Evolutionary conservation across 2,888 invertebrate genomes (phyloP).

Genomic region (Torymus texanus): DNA sequence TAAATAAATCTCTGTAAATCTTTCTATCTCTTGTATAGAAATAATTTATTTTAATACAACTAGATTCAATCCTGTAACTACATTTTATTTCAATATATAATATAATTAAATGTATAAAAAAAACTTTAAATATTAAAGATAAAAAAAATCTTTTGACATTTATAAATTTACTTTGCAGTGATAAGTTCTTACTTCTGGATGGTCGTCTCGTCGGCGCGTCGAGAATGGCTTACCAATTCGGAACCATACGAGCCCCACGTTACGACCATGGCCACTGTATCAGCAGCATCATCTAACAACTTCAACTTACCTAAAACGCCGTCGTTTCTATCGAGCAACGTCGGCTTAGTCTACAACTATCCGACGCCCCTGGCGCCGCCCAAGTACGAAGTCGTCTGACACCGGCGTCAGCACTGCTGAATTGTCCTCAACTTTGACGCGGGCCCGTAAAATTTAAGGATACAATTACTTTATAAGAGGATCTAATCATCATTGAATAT

Average conservation of each 20-base stretch:
- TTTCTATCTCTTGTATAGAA: too few relatives aligned
- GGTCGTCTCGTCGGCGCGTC: slow-evolving; percentile 68
- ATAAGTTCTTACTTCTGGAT: slow-evolving; percentile 69
- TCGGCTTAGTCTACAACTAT: slow-evolving; percentile 27
- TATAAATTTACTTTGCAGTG: slow-evolving; percentile 60
- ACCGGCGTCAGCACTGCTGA: background rate
- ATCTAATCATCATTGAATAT: background rate
- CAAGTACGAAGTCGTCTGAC: slow-evolving; percentile 51
- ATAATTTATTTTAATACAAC: too few relatives aligned
- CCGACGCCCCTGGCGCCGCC: slow-evolving; percentile 37
- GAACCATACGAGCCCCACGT: background rate
- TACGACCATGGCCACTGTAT: background rate
- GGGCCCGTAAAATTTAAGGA: background rate
- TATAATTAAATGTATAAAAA: too few relatives aligned
- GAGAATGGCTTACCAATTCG: slow-evolving; percentile 61
- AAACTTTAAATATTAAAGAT: too few relatives aligned
- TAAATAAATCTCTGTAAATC: too few relatives aligned
- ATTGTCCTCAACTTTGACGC: background rate
- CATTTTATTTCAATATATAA: too few relatives aligned
- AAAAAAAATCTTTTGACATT: background rate
- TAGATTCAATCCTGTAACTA: too few relatives aligned
- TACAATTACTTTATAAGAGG: too few relatives aligned
- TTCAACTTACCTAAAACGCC: slow-evolving; percentile 68
- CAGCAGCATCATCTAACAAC: slow-evolving; percentile 39
- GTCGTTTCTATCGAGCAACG: slow-evolving; percentile 62